A percentile compares a stretch with the other conserved stretches of the same genome.
Conservation (phyloP, 2,797 vertebrate genomes). For the Ceyx erithaca region DNA sequence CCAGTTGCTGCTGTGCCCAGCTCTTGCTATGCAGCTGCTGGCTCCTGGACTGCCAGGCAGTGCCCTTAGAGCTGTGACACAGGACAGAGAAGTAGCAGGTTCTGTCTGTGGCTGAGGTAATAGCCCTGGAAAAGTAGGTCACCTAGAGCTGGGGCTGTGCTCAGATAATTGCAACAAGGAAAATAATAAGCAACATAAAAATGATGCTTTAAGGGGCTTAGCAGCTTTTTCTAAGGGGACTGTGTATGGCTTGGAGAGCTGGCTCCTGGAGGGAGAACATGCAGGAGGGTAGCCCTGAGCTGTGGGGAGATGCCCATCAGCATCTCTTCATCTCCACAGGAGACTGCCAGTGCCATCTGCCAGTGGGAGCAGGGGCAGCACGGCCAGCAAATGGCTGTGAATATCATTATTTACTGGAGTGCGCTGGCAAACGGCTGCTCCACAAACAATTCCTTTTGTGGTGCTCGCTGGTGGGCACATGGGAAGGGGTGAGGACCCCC, state of each 20-base stretch:
- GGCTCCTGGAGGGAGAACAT: not conserved
- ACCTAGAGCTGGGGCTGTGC: not conserved
- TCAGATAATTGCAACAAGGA: not conserved
- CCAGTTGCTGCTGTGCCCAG: rapidly evolving
- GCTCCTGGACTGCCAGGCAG: not conserved
- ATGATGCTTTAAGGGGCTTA: not conserved
- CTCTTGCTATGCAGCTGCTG: rapidly evolving
- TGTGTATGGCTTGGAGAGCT: not conserved
- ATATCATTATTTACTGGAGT: not conserved
- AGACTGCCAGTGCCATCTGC: slow-evolving; percentile 38
- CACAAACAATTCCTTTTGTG: not conserved
- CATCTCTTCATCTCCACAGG: slow-evolving; percentile 19
- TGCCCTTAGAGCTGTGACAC: not conserved
- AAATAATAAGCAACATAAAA: not conserved
- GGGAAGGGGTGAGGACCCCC: not conserved
- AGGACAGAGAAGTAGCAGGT: not conserved
- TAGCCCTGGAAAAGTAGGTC: slow-evolving; percentile 10
- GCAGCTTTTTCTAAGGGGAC: not conserved
- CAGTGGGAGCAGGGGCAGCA: slow-evolving; percentile 35
- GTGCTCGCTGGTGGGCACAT: not conserved
- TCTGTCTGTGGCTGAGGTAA: not conserved
- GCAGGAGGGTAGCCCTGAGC: not conserved
- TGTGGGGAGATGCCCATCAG: slow-evolving; percentile 21
- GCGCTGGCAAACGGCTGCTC: not conserved
- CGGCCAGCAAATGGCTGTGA: slow-evolving; percentile 37